Conservation (phyloP, 2,888 invertebrate species). For the Chymomyza fuscimana region DNA sequence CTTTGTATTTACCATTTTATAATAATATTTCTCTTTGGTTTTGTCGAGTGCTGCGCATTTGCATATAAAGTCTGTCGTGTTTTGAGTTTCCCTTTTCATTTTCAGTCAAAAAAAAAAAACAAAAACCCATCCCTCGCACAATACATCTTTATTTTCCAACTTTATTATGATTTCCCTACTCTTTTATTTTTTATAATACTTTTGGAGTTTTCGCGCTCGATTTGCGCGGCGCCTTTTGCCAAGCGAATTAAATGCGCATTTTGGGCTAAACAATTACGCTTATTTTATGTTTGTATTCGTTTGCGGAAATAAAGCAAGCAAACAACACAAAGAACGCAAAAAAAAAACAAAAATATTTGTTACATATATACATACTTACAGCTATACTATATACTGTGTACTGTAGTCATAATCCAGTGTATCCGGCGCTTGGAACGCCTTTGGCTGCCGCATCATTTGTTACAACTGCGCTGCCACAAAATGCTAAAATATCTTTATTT, state of each 20-base stretch:
- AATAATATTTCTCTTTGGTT: conserved; percentile 66
- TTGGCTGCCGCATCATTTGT: conserved; percentile 48
- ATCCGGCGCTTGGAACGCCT: neutral
- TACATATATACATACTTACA: neutral
- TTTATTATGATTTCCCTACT: neutral
- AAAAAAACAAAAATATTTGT: conserved; percentile 7
- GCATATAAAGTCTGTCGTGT: neutral
- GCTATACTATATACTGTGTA: too few species aligned
- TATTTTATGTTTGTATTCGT: conserved; percentile 23
- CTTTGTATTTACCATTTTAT: conserved; percentile 67
- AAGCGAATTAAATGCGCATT: conserved; percentile 69
- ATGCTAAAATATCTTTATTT: neutral
- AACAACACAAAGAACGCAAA: neutral
- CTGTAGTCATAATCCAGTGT: neutral
- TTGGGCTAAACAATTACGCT: conserved; percentile 64
- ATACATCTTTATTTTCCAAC: neutral
- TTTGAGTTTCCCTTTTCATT: conserved; percentile 17
- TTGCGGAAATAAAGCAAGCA: neutral
- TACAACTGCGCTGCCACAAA: conserved; percentile 48
- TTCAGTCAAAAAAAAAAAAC: neutral
- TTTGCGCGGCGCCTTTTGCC: conserved; percentile 43
- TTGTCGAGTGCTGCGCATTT: conserved; percentile 51
- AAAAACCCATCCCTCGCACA: neutral
- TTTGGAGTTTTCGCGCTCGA: conserved; percentile 41
- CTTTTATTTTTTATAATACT: conserved; percentile 3